Evolutionary conservation across 2,888 invertebrate species (phyloP).

Genomic region (Ornithoptera alexandrae): DNA sequence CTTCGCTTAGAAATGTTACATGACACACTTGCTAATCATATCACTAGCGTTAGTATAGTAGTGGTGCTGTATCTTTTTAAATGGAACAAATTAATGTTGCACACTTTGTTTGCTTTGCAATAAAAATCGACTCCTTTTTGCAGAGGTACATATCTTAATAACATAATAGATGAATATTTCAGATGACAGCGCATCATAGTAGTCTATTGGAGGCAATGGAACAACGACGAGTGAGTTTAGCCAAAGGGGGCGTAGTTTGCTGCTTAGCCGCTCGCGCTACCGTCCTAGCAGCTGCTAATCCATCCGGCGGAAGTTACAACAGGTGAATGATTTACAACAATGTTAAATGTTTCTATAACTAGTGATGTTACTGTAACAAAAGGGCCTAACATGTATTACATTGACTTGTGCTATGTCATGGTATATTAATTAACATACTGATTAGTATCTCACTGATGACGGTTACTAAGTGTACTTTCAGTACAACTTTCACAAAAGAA

Average conservation of each 20-base stretch:
- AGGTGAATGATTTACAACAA: constrained; percentile 51
- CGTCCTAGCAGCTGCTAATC: constrained; percentile 96
- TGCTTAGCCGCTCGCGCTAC: constrained; percentile 90
- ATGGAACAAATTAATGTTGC: no score
- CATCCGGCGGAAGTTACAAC: constrained; percentile 92
- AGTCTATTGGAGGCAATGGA: constrained; percentile 96
- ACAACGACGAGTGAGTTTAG: constrained; percentile 93
- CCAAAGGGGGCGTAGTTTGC: constrained; percentile 93
- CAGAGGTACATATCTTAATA: neutral
- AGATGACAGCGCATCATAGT: constrained; percentile 76
- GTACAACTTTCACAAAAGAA: no score
- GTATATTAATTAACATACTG: no score
- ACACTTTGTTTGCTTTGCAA: no score
- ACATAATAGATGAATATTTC: neutral
- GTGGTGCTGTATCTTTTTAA: no score
- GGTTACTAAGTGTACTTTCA: no score
- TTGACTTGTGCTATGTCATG: neutral
- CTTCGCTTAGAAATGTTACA: no score
- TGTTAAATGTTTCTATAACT: neutral
- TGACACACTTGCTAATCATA: no score
- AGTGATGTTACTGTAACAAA: neutral
- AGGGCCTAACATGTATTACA: neutral
- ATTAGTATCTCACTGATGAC: no score
- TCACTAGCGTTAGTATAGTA: no score
- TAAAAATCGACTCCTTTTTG: no score